Base-by-base conservation (phyloP, 1,140 invertebrate genomes). In the Patella vulgata region DNA sequence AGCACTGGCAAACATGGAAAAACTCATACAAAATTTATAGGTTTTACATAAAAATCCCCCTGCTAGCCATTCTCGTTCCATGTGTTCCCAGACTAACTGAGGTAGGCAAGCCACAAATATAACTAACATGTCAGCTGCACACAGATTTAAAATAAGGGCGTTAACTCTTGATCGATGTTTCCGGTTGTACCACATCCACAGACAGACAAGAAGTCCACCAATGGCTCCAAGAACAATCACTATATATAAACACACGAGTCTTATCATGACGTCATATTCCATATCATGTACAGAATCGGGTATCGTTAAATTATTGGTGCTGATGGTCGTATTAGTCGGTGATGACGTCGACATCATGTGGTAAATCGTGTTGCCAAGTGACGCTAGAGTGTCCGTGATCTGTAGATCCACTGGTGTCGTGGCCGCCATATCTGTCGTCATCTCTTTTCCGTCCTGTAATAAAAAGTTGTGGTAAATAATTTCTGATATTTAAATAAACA, bases 21-120 rank as follows among this genome's bases (percentile, higher is more conserved):
- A 82, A 9, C 77, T 81, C 61, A 84, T 82, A 6, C 79, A 47
- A 51, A 82, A 81, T 63, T 85, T 85, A 23, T 84, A 56, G 6
- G 82, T 36, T 52, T 76, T 75, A 61, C 84, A 85, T 66, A 79
- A 68, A 39, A 77, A 59, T 43, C 79, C 78, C 6, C 84, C 82
- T 5, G 80, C 78, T 27, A 72, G 30, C 82, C 82, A 85, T 23
- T 74, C 68, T n/a, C 80, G 61, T 47, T 80, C 77, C 46, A 74
- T 60, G 60, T 80, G 71, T 64, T 85, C 84, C 83, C 83, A 85
- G 1, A 84, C 62, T 6, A 84, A 59, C 70, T 85, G 82, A 14
- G 77, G 71, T 0, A 78, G 39, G 33, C 75, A 77, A 21, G 81
- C 78, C 17, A 80, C 59, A 14, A 74, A 67, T 31, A 84, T 74